phyloP scores from a whole-genome alignment of 2,888 invertebrate species.

The Punctoribates punctum region DNA sequence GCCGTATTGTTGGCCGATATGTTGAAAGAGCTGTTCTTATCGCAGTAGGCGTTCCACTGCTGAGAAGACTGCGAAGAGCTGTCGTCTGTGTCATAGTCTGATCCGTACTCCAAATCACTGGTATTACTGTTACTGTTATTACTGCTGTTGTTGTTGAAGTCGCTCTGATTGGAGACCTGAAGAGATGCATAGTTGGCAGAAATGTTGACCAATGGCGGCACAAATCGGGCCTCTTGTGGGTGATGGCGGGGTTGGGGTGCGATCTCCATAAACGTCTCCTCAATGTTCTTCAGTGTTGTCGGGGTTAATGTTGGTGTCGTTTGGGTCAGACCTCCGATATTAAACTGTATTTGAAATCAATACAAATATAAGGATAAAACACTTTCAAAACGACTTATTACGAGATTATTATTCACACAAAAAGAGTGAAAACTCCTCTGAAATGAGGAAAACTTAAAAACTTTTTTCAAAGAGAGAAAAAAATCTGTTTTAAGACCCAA shows the following conservation, averaged over 20 bases:
- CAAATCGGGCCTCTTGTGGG: conserved; percentile 86
- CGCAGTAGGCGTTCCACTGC: conserved; percentile 28
- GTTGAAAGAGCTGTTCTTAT: neutral
- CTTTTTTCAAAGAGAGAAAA: neutral
- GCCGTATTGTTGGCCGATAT: neutral
- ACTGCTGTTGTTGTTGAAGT: conserved; percentile 12
- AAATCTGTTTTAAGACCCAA: neutral
- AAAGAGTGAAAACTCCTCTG: neutral
- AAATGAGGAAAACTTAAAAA: conserved; percentile 3
- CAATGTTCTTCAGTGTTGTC: conserved; percentile 82
- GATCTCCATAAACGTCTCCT: conserved; percentile 79
- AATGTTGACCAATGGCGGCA: conserved; percentile 65
- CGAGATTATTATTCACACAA: neutral
- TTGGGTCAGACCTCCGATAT: conserved; percentile 74
- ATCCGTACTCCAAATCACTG: conserved; percentile 18
- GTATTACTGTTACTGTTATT: conserved; percentile 29
- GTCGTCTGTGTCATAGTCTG: conserved; percentile 23
- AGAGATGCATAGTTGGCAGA: conserved; percentile 38
- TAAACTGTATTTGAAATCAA: neutral
- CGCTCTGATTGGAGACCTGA: conserved; percentile 10
- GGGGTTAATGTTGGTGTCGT: conserved; percentile 92
- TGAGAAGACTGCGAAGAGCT: conserved; percentile 20
- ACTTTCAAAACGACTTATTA: neutral
- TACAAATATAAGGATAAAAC: neutral
- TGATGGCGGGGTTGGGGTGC: conserved; percentile 61